Evolutionary conservation across 2,797 vertebrate species (phyloP), one percentile per base, ranked within the genome.

Genomic region (Notolepis coatsorum): DNA sequence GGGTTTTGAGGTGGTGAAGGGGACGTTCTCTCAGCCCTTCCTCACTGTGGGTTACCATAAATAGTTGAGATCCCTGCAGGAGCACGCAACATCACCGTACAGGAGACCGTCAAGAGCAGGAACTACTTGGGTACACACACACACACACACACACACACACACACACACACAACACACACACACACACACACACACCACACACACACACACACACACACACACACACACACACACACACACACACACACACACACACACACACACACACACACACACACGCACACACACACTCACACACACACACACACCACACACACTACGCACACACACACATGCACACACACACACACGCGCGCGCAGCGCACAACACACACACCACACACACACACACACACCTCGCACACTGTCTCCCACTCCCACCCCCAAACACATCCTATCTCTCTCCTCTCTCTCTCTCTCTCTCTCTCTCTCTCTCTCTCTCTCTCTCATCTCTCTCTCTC

Each of bases 1-100:
- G 86, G 65, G 64, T n/a, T 82, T 84, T 63, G 68, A 84, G 41
- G 61, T 88, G 51, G 81, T 93, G 54, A 89, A 43, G 57, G 88
- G 88, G 45, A 88, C 86, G 42, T 90, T 92, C 73, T 85, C 84
- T 24, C 75, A 42, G 15, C 79, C 74, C 21, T 85, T 90, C 63
- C 89, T 93, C 7, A 81, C 56, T 0, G 42, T 91, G 60, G 91
- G 89, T 55, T 92, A 93, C 75, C 90, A 93, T 76, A 91, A 90
- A 81, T 93, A 49, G 37, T 80, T 37, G 86, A 91, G 66, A 89
- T 93, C 62, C 91, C 92, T 37, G 73, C 76, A 46, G 92, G 90
- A 81, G 90, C 91, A 3, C 24, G 57, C 25, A 88, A 82, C 79
- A 85, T 93, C 79, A 88, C 68, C 59, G 83, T 93, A 56, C 69